Base-by-base conservation (phyloP, 2,113 vertebrate genomes). In the Cottus gobio region DNA sequence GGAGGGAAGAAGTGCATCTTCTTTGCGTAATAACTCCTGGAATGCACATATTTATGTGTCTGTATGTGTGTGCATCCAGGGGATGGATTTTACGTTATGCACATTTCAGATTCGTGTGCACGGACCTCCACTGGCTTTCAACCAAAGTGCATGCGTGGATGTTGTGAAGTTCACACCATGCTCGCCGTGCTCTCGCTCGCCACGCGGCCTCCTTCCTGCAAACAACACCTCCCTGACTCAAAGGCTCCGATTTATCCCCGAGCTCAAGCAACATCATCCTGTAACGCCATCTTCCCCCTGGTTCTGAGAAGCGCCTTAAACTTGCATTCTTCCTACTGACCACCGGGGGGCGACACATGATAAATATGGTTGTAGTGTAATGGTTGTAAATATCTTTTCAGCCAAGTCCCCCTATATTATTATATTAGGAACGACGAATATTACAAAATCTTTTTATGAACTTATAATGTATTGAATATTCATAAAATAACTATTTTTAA, bases 111-210 rank as follows among this genome's bases (percentile, higher is more conserved):
- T 64, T 13, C 8, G 58, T 31, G 44, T 72, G 39, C 22, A 52
- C 9, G 16, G 10, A 3, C 18, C 3, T 65, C 15, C 52, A 36
- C 22, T 4, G 39, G 24, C 42, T 69, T 20, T 39, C 10, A 16
- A 61, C 28, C 13, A 30, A 52, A 74, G 44, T 36, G 9, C 69
- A 57, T 37, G 20, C 3, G 3, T 46, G 16, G 28, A 44, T 34
- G 26, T 67, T 36, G 28, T 34, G 13, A 65, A 24, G n/a, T 52
- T 74, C 58, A 54, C 64, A 67, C 54, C 54, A 22, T n/a, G 39
- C 77, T 42, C 0, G 37, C 7, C 16, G 0, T n/a, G 37, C 63
- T 75, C 34, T 46, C 58, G 12, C 62, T 65, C 10, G 16, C 48
- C 20, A 65, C 65, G 54, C n/a, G 31, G 39, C 28, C 48, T 30